These are phyloP conservation scores for Papilio gigon DNA, from an alignment of 2,888 invertebrate species.

Conservation along the genomic window DNA sequence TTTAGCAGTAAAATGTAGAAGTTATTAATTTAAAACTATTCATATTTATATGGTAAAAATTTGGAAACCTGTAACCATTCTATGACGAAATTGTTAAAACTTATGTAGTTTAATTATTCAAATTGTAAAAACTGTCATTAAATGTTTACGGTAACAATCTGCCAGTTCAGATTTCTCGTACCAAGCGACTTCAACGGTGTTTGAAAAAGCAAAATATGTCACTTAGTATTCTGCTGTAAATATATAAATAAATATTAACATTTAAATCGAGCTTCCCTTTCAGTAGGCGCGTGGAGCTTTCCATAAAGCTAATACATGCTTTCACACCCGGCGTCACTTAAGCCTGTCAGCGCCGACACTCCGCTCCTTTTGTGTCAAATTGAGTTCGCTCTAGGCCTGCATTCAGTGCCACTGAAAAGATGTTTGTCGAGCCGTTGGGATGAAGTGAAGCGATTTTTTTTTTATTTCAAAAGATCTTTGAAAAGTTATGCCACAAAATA, in stretches of 20 bases:
- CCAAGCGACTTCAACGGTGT: no score
- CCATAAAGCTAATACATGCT: constrained; percentile 4
- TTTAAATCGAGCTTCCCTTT: neutral
- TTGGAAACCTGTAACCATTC: no score
- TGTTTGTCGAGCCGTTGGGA: constrained; percentile 34
- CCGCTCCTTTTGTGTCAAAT: constrained; percentile 32
- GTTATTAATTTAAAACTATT: no score
- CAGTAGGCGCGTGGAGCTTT: neutral
- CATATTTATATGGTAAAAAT: no score
- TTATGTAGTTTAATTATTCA: no score
- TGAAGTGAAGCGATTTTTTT: constrained; percentile 11
- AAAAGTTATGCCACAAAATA: neutral
- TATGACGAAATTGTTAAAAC: no score
- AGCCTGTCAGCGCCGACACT: constrained; percentile 18
- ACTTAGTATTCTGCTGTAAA: neutral
- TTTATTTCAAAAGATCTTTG: neutral
- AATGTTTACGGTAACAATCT: no score
- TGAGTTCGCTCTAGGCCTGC: constrained; percentile 33
- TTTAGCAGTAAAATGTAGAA: no score
- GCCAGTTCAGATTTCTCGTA: no score
- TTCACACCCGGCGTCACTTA: constrained; percentile 18
- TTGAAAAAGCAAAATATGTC: no score
- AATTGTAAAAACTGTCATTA: no score
- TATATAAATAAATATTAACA: no score
- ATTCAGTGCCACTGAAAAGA: constrained; percentile 33